Conservation (phyloP, 2,888 invertebrate species). For the Macrostomum cliftonense region DNA sequence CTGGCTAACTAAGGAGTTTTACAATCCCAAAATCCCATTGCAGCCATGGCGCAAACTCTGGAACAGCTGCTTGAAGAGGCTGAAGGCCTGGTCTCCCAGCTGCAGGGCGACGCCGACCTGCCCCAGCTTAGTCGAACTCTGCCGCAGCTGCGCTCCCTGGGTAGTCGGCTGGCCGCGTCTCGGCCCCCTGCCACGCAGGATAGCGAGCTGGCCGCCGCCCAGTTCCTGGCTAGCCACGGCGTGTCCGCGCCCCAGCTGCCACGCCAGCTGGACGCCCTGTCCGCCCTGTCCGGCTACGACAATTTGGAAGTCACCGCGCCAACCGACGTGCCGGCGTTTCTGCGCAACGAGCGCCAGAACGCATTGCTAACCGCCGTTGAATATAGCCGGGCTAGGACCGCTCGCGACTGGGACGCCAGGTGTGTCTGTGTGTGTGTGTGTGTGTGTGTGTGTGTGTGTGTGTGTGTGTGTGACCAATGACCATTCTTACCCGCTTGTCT, state of each 20-base stretch:
- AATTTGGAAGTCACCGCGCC: slow-evolving; percentile 73
- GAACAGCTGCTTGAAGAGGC: slow-evolving; percentile 71
- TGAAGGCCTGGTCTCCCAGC: slow-evolving; percentile 69
- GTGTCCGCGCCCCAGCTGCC: slow-evolving; percentile 74
- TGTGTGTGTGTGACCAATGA: no score
- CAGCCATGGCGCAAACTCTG: slow-evolving; percentile 30
- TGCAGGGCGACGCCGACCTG: slow-evolving; percentile 51
- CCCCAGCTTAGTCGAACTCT: slow-evolving; percentile 62
- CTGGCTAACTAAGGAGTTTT: no score
- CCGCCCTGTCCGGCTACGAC: slow-evolving; percentile 46
- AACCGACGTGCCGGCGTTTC: slow-evolving; percentile 65
- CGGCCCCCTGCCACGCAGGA: slow-evolving; percentile 54
- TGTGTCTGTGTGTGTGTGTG: background rate
- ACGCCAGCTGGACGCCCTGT: slow-evolving; percentile 68
- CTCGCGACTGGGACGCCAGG: background rate
- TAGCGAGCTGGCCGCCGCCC: slow-evolving; percentile 43
- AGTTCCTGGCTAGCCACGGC: slow-evolving; percentile 61
- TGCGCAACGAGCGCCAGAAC: slow-evolving; percentile 81
- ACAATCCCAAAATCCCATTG: no score
- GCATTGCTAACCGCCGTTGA: slow-evolving; percentile 74
- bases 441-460: background rate
- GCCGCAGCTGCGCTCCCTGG: slow-evolving; percentile 72
- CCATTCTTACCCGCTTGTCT: no score
- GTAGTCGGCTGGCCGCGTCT: slow-evolving; percentile 51
- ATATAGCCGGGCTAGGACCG: slow-evolving; percentile 43